phyloP scores from a whole-genome alignment of 2,888 invertebrate species.

The Palloptera scutellata region DNA sequence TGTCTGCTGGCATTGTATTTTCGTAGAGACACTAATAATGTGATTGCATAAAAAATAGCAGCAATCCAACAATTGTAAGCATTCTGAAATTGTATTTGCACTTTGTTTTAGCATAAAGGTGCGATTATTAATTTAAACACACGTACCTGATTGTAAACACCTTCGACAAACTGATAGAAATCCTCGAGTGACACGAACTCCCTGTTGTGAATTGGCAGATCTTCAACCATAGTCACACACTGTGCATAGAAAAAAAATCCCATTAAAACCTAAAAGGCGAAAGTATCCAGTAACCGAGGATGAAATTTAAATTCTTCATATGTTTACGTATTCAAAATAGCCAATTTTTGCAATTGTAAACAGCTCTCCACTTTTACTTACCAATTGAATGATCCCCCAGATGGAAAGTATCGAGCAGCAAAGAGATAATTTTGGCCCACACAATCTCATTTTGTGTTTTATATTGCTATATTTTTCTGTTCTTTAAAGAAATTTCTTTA shows the following conservation, averaged over 20 bases:
- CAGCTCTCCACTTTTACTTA: conserved; percentile 66
- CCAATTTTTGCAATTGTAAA: too few species aligned
- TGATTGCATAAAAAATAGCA: conserved; percentile 87
- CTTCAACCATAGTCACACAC: conserved; percentile 89
- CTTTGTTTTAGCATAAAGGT: neutral
- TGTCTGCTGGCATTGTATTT: conserved; percentile 91
- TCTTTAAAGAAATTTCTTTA: conserved; percentile 8
- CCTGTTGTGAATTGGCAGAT: conserved; percentile 73
- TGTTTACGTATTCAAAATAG: neutral
- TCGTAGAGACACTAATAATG: conserved; percentile 84
- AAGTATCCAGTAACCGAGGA: neutral
- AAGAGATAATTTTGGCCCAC: conserved; percentile 91
- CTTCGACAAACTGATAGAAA: conserved; percentile 76
- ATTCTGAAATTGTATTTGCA: conserved; percentile 70
- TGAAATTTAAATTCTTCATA: neutral
- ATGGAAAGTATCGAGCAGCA: conserved; percentile 90
- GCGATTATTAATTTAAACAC: conserved; percentile 2
- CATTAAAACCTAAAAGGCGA: conserved; percentile 77
- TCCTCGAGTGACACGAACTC: conserved; percentile 65
- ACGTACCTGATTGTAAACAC: conserved; percentile 74
- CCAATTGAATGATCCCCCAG: conserved; percentile 95
- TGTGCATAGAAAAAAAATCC: conserved; percentile 88
- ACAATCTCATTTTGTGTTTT: conserved; percentile 74
- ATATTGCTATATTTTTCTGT: conserved; percentile 8
- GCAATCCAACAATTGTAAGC: conserved; percentile 97